Conservation (phyloP, 2,797 vertebrate genomes). For the Nannoperca australis region DNA sequence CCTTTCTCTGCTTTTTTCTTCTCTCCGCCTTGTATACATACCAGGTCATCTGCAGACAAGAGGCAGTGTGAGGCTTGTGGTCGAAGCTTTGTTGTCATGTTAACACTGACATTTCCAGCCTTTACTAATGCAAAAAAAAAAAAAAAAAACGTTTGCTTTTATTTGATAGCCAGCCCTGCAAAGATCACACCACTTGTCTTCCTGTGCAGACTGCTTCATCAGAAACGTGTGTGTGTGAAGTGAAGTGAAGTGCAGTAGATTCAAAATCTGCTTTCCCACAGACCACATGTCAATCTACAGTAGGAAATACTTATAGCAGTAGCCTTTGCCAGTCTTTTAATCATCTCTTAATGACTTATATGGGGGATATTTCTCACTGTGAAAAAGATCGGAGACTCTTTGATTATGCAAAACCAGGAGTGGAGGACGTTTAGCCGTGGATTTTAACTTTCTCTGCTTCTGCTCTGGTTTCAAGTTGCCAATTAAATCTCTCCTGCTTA, state of each 20-base stretch:
- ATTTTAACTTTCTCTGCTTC: slow-evolving; percentile 13
- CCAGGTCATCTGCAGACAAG: slow-evolving; percentile 9
- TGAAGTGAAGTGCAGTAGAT: not conserved
- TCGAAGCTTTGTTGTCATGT: not conserved
- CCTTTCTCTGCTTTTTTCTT: slow-evolving; percentile 4
- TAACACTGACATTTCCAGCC: not conserved
- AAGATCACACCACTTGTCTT: slow-evolving; percentile 24
- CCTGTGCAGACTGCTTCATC: slow-evolving; percentile 28
- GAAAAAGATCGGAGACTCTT: slow-evolving; percentile 22
- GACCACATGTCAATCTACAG: slow-evolving; percentile 23
- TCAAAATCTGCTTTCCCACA: slow-evolving; percentile 26
- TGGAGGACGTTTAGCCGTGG: slow-evolving; percentile 6
- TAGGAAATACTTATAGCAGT: slow-evolving; percentile 13
- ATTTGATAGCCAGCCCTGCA: not conserved
- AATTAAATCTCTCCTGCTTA: slow-evolving; percentile 40
- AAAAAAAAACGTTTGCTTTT: not conserved
- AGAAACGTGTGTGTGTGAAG: slow-evolving; percentile 30
- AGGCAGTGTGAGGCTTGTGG: not conserved
- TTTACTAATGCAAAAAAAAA: not conserved
- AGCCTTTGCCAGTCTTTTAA: slow-evolving; percentile 32
- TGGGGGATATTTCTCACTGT: slow-evolving; percentile 19
- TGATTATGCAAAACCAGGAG: slow-evolving; percentile 38
- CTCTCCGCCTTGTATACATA: not conserved
- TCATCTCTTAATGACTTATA: slow-evolving; percentile 39
- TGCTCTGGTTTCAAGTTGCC: slow-evolving; percentile 26